Evolutionary conservation across 2,888 invertebrate species (phyloP).

Genomic region (Cryptophagus acutangulus): DNA sequence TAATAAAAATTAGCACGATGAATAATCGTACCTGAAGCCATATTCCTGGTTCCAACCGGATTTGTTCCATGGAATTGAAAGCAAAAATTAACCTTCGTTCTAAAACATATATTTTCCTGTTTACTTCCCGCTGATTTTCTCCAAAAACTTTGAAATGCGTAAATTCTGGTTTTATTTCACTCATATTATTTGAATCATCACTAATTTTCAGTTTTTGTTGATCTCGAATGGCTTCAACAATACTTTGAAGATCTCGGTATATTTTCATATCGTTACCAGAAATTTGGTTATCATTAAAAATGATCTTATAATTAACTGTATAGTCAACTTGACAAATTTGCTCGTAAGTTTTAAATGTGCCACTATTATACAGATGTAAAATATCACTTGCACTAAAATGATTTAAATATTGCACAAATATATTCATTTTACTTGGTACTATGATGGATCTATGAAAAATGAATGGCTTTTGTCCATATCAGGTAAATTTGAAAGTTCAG

Average conservation of each 20-base stretch:
- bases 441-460: too few species aligned
- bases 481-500: too few species aligned
- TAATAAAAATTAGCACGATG: too few species aligned
- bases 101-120: too few species aligned
- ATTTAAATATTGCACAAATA: not conserved
- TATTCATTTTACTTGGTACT: not conserved
- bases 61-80: not conserved
- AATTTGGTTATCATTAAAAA: not conserved
- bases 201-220: not conserved
- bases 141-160: not conserved
- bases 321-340: not conserved
- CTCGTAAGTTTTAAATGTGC: not conserved
- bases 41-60: too few species aligned
- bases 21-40: too few species aligned
- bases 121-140: not conserved
- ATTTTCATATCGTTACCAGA: not conserved
- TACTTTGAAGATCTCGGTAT: not conserved
- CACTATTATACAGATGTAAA: not conserved
- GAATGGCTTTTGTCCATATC: too few species aligned
- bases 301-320: not conserved
- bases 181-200: not conserved
- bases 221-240: not conserved
- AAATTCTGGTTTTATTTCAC: too few species aligned
- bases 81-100: conserved; percentile 1
- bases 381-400: not conserved